Base-by-base conservation (phyloP, 2,888 invertebrate species). In the Eledona agricola region DNA sequence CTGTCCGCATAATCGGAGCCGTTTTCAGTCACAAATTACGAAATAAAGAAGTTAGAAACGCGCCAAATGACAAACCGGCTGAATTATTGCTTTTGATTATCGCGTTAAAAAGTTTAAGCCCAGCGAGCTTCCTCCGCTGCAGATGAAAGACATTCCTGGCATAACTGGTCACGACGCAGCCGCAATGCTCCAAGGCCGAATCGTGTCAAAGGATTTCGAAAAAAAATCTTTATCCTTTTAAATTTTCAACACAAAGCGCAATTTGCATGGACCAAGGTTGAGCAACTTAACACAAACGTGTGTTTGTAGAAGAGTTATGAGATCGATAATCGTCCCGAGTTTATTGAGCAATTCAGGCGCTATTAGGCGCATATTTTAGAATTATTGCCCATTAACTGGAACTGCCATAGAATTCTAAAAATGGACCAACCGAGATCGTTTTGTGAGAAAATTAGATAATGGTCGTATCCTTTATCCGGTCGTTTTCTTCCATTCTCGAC, bases 181-280 rank as follows among this genome's bases (percentile, higher is more conserved):
- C 20, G 37, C 26, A 7, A 3, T 25, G 25, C n/a, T 2, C 26
- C 26, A 15, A 25, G 17, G 6, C 15, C 7, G 26, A 2, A n/a
- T n/a, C n/a, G n/a, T n/a, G n/a, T n/a, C n/a, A n/a, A 9, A 26
- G 10, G 16, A 28, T 37, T 23, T 13, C n/a, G 4, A 11, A 26
- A 26, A 9, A 26, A 28, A 23, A 25, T 38, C 20, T n/a, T n/a
- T n/a, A n/a, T n/a, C n/a, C n/a, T n/a, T n/a, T n/a, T n/a, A n/a
- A n/a, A n/a, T n/a, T n/a, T n/a, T n/a, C n/a, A n/a, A n/a, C n/a
- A n/a, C n/a, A n/a, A 16, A 15, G 31, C 9, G 9, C n/a, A 34
- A 34, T 37, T 23, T 31, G 16, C 31, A 32, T 32, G 12, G 31
- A 13, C 9, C 43, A 43, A 43, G 43, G 43, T 23, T 43, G 10